Base-by-base conservation (phyloP, 2,888 invertebrate genomes). In the Steromphala cineraria region DNA sequence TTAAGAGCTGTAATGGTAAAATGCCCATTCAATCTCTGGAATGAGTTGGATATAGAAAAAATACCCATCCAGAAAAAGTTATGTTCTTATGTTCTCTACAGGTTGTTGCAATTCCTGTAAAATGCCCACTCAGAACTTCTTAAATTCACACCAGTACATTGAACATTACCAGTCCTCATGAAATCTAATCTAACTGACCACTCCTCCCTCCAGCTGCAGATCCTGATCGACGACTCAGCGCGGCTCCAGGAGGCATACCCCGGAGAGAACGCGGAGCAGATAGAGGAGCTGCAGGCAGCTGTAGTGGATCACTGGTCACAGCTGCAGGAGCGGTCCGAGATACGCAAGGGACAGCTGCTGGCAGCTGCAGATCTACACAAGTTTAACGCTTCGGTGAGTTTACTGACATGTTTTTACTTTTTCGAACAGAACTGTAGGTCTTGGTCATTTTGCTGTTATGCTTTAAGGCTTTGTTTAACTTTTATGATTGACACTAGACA, bases 171-270 rank as follows among this genome's bases (percentile, higher is more conserved):
- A 15, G 10, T 71, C n/a, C 24, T 71, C n/a, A 71, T n/a, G 3
- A n/a, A 36, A 55, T 76, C 31, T 28, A 2, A 10, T 28, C 2
- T 2, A 2, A 5, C 17, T 74, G 15, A 3, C 36, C 2, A 8
- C 28, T 15, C 31, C 5, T 31, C 24, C 19, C 46, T n/a, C n/a
- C 84, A 93, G 93, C 90, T 94, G 21, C 94, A 96, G 95, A 95
- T 98, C 0, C 94, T 99, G 2, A 96, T 98, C 75, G 98, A 99
- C 90, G 99, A 99, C 93, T 98, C 98, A 0, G 96, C 96, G 0
- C 95, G 97, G 77, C 95, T 99, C 56, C 97, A 97, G 93, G 89
- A 91, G 75, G 95, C 96, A 53, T 99, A 98, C 94, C 98, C 98
- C 0, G 97, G 97, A 0, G 96, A 96, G 78, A 99, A 99, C 94